Evolutionary conservation across 2,797 vertebrate genomes (phyloP).

Genomic region (Sciurus vulgaris): DNA sequence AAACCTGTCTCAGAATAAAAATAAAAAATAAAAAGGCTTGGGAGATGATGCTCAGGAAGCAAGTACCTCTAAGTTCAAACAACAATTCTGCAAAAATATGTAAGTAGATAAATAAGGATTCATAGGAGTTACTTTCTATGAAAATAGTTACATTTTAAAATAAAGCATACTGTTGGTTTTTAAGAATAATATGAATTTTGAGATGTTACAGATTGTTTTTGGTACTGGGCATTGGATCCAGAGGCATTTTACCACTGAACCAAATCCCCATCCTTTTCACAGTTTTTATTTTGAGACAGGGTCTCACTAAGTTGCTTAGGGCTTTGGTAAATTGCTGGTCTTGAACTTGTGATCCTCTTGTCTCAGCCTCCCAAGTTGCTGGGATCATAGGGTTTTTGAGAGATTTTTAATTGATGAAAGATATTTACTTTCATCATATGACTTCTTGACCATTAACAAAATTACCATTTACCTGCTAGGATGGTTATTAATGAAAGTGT

Average conservation of each 20-base stretch:
- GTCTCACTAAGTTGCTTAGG: no score
- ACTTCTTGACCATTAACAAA: not conserved
- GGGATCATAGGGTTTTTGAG: no score
- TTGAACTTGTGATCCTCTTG: no score
- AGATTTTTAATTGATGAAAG: conserved; percentile 1
- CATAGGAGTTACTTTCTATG: not conserved
- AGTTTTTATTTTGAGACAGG: no score
- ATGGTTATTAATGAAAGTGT: not conserved
- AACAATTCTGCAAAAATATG: not conserved
- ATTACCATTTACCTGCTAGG: not conserved
- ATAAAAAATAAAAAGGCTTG: not conserved
- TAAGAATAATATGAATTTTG: not conserved
- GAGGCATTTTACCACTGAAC: no score
- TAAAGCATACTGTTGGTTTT: conserved; percentile 24
- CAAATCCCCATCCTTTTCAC: no score
- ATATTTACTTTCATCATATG: not conserved
- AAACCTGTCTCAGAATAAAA: not conserved
- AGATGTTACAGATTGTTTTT: not conserved
- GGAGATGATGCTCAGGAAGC: not conserved
- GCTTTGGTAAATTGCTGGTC: no score
- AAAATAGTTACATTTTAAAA: conserved; percentile 22
- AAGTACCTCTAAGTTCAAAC: not conserved
- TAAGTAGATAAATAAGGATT: no score
- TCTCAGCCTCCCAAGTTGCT: no score
- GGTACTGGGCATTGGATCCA: no score